Evolutionary conservation across 2,113 vertebrate genomes (phyloP).

Genomic region (Pelecanoides urinatrix): DNA sequence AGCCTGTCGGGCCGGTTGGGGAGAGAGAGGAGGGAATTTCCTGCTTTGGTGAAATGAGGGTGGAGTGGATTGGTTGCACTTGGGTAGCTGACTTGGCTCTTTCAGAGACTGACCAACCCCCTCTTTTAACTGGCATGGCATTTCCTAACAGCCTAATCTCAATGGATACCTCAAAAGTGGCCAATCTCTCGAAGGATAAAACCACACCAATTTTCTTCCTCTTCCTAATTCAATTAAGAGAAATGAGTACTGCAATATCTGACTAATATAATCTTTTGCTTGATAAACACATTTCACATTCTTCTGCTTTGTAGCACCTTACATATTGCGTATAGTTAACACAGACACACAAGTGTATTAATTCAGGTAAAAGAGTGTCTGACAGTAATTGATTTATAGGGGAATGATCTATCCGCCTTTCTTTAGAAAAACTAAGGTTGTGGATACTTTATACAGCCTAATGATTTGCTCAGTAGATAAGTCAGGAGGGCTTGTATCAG

Average conservation of each 20-base stretch:
- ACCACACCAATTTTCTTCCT: constrained; percentile 54
- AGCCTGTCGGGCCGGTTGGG: constrained; percentile 54
- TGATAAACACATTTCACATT: background rate
- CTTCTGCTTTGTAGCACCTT: background rate
- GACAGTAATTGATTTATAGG: constrained; percentile 20
- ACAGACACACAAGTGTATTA: background rate
- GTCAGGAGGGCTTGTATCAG: constrained; percentile 82
- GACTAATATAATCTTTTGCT: constrained; percentile 25
- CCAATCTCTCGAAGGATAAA: constrained; percentile 56
- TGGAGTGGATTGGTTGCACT: constrained; percentile 32
- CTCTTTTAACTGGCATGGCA: background rate
- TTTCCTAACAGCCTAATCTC: constrained; percentile 47
- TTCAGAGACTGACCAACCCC: constrained; percentile 43
- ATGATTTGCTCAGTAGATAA: constrained; percentile 67
- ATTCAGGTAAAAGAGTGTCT: background rate
- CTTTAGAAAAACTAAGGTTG: constrained; percentile 46
- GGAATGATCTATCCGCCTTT: constrained; percentile 37
- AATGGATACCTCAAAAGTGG: constrained; percentile 47
- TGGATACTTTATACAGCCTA: constrained; percentile 60
- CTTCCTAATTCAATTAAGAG: constrained; percentile 66
- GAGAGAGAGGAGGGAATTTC: constrained; percentile 62
- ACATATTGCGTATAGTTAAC: background rate
- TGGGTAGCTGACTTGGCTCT: constrained; percentile 51
- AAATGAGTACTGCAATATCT: constrained; percentile 11
- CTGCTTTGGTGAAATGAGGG: constrained; percentile 50